Base-by-base conservation (phyloP, 92 coral and sea anemone species). In the Bergia sp. region DNA sequence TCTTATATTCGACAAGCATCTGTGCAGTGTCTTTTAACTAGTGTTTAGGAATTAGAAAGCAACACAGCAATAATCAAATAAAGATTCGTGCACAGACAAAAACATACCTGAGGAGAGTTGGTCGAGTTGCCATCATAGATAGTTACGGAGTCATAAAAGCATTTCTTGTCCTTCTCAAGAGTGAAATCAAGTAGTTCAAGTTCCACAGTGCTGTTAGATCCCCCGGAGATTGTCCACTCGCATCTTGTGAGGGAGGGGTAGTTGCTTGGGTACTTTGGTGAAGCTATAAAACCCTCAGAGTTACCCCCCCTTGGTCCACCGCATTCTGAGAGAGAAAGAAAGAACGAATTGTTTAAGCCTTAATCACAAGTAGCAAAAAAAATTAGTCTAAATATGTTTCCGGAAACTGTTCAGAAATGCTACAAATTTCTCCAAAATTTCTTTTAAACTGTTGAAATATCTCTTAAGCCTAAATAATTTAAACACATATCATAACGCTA, bases 131-230 rank as follows among this genome's bases (percentile, higher is more conserved):
- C 93, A 85, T 91, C 91, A 42, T 85, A 93, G 57, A 97, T 73
- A 37, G 94, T 85, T 58, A 97, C 79, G 71, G 83, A 95, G 86
- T 97, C 99, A 74, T 94, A 97, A 58, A 90, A 91, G 77, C 99
- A 97, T 81, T 96, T 97, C 90, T 97, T 97, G 92, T 97, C 99
- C 58, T 83, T 64, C 45, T 97, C 98, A 87, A 97, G 91, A 16
- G 91, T 41, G 65, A 97, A 97, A 37, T 92, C 85, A 1, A 86
- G 72, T 77, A 97, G 58, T 37, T 73, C 61, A n/a, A 96, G 92
- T 45, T 81, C 91, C 57, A 97, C 94, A 1, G 95, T 95, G 85
- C 91, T 90, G 80, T 97, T 97, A 38, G 43, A 73, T 1, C 94
- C 96, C 11, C 94, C 99, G 20, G 64, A 69, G 37, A 97, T 93